Conservation (phyloP, 2,797 vertebrate genomes). For the Microctenopoma steveboyesi region DNA sequence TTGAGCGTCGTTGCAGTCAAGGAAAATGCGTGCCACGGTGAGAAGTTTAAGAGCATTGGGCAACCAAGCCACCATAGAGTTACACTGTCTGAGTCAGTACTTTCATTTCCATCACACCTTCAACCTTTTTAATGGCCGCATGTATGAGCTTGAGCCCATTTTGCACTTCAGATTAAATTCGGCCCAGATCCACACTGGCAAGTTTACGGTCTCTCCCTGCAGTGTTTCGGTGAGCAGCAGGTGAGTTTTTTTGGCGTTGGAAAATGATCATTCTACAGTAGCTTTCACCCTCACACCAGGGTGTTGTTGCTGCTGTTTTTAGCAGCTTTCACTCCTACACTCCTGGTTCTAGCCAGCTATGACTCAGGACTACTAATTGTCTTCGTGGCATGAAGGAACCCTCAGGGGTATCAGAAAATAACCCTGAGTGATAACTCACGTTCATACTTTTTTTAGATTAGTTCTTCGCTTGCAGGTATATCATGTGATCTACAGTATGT, state of each 20-base stretch:
- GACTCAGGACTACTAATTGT: slow-evolving; percentile 77
- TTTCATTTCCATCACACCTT: slow-evolving; percentile 30
- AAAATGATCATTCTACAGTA: slow-evolving; percentile 59
- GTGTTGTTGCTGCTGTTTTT: slow-evolving; percentile 75
- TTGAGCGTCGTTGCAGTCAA: slow-evolving; percentile 5
- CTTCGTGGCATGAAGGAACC: slow-evolving; percentile 65
- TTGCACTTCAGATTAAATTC: slow-evolving; percentile 46
- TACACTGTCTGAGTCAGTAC: slow-evolving; percentile 48
- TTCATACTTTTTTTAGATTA: slow-evolving; percentile 41
- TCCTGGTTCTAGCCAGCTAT: slow-evolving; percentile 65
- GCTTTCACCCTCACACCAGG: slow-evolving; percentile 69
- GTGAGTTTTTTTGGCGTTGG: slow-evolving; percentile 39
- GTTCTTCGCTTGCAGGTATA: slow-evolving; percentile 29
- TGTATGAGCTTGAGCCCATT: slow-evolving; percentile 15
- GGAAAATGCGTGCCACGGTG: slow-evolving; percentile 22
- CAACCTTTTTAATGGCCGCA: slow-evolving; percentile 8
- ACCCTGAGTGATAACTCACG: slow-evolving; percentile 62
- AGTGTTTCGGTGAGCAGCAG: slow-evolving; percentile 31
- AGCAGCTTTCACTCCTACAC: slow-evolving; percentile 76
- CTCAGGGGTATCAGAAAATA: slow-evolving; percentile 70
- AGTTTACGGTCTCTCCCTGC: slow-evolving; percentile 32
- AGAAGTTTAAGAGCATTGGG: slow-evolving; percentile 39
- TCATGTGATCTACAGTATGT: slow-evolving; percentile 32
- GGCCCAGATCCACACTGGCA: slow-evolving; percentile 11
- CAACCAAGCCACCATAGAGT: slow-evolving; percentile 34